Evolutionary conservation across 2,888 invertebrate genomes (phyloP).

Genomic region (Drosophila melanosoma): DNA sequence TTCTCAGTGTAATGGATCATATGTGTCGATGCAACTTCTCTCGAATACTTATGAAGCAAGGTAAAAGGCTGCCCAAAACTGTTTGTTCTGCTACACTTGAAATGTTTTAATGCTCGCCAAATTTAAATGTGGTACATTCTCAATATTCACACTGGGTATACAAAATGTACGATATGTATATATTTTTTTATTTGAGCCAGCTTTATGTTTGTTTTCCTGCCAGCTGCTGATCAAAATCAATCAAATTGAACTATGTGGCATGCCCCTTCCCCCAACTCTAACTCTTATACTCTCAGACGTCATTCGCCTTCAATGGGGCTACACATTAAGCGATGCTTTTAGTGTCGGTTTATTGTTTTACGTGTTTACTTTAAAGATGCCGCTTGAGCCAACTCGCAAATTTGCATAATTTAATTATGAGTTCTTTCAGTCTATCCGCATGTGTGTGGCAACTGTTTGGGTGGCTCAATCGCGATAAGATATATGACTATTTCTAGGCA

Average conservation of each 20-base stretch:
- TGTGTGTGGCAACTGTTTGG: slow-evolving; percentile 53
- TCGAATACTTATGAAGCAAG: slow-evolving; percentile 27
- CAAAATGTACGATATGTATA: neutral
- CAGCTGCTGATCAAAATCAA: slow-evolving; percentile 69
- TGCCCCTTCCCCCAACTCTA: neutral
- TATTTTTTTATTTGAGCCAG: slow-evolving; percentile 4
- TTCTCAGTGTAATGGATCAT: slow-evolving; percentile 30
- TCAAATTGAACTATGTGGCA: slow-evolving; percentile 75
- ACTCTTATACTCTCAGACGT: slow-evolving; percentile 1
- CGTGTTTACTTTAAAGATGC: slow-evolving; percentile 57
- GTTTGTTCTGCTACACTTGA: slow-evolving; percentile 45
- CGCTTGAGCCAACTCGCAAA: slow-evolving; percentile 54
- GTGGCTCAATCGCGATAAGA: slow-evolving; percentile 68
- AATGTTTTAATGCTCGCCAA: slow-evolving; percentile 56
- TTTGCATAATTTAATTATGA: slow-evolving; percentile 80
- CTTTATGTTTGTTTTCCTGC: slow-evolving; percentile 52
- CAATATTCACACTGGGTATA: slow-evolving; percentile 45
- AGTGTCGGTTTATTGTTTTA: slow-evolving; percentile 47
- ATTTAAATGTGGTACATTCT: slow-evolving; percentile 76
- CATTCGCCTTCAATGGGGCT: slow-evolving; percentile 25
- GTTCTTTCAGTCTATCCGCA: slow-evolving; percentile 51
- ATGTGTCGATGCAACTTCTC: slow-evolving; percentile 16
- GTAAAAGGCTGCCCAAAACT: slow-evolving; percentile 44
- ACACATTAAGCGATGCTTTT: slow-evolving; percentile 37
- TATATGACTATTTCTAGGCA: slow-evolving; percentile 49